Evolutionary conservation across 2,113 vertebrate genomes (phyloP).

Genomic region (Spizaetus ornatus): DNA sequence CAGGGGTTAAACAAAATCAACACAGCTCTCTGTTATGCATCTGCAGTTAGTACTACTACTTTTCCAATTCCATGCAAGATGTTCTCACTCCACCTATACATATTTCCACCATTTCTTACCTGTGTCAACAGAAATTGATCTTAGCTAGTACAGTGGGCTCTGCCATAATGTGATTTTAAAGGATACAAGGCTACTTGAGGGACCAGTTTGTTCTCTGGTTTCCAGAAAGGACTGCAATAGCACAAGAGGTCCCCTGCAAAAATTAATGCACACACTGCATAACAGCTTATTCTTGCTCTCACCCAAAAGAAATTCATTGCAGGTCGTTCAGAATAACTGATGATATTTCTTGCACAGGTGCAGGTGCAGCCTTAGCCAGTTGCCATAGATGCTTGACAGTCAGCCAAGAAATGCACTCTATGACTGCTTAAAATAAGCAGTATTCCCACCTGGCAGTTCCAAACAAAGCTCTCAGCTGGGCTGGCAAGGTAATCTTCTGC

Average conservation of each 20-base stretch:
- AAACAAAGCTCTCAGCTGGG: background rate
- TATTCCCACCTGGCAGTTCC: background rate
- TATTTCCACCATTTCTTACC: background rate
- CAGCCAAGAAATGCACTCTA: slow-evolving; percentile 1
- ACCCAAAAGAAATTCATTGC: background rate
- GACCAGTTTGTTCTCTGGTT: background rate
- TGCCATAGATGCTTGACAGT: slow-evolving; percentile 2
- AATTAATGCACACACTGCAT: background rate
- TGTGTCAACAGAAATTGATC: background rate
- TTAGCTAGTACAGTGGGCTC: background rate
- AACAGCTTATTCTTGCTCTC: background rate
- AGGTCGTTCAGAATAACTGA: background rate
- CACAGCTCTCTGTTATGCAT: background rate
- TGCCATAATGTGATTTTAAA: background rate
- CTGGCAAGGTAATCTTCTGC: background rate
- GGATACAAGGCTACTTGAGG: background rate
- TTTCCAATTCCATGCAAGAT: background rate
- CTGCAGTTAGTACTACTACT: background rate
- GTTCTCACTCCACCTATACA: background rate
- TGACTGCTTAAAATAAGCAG: slow-evolving; percentile 11
- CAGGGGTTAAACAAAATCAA: slow-evolving; percentile 47
- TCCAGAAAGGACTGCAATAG: background rate
- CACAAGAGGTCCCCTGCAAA: background rate
- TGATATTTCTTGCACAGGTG: background rate
- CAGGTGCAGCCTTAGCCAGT: background rate